Conservation (phyloP, 2,113 vertebrate genomes). For the Paedocypris sp. region DNA sequence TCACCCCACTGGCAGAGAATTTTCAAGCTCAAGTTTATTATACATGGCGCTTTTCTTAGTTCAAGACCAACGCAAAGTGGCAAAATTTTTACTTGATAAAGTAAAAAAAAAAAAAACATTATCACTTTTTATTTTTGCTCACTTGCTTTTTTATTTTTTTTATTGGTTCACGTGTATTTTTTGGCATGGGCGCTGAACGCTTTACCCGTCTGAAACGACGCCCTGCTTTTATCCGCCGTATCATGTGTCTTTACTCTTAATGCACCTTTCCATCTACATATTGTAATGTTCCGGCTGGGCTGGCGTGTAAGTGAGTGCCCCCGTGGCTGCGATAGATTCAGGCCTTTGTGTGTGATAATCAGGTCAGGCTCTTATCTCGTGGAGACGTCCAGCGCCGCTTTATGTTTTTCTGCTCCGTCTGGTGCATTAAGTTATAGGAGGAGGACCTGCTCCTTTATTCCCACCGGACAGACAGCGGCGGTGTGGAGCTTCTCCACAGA, state of each 20-base stretch:
- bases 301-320: slow-evolving; percentile 12
- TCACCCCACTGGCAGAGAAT: too few species aligned
- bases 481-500: too few species aligned
- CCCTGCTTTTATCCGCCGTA: not conserved
- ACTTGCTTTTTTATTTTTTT: not conserved
- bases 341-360: slow-evolving; percentile 29
- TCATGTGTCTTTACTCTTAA: slow-evolving; percentile 1
- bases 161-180: too few species aligned
- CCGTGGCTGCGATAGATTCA: slow-evolving; percentile 6
- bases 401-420: slow-evolving; percentile 21
- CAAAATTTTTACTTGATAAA: too few species aligned
- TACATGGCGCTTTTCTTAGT: too few species aligned
- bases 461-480: too few species aligned
- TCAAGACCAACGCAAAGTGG: too few species aligned
- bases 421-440: slow-evolving; percentile 49
- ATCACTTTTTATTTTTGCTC: too few species aligned
- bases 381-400: slow-evolving; percentile 17
- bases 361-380: slow-evolving; percentile 33
- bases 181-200: too few species aligned
- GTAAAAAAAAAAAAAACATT: too few species aligned
- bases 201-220: not conserved
- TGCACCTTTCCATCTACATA: slow-evolving; percentile 6
- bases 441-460: slow-evolving; percentile 40
- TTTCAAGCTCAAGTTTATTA: too few species aligned
- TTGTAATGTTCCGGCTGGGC: slow-evolving; percentile 22